phyloP scores from a whole-genome alignment of 2,888 invertebrate species.

The Incurvaria masculella region DNA sequence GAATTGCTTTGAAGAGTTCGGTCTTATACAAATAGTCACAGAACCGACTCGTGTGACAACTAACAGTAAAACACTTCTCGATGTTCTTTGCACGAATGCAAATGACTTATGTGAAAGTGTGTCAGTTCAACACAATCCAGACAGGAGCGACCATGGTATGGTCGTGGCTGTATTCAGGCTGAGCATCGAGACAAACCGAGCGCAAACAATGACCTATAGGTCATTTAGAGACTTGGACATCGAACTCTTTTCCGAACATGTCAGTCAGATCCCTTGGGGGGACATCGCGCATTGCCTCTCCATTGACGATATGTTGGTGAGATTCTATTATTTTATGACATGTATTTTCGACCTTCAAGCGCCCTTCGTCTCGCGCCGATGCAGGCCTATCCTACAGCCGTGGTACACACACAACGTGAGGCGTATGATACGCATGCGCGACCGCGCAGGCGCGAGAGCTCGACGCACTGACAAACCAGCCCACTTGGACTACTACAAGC shows the following conservation, averaged over 20 bases:
- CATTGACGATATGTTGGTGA: not conserved
- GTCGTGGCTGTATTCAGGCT: not conserved
- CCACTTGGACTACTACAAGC: not conserved
- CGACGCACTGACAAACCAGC: not conserved
- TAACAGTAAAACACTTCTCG: too few relatives aligned
- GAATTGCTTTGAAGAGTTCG: not conserved
- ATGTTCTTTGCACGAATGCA: not conserved
- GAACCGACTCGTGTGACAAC: not conserved
- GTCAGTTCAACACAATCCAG: not conserved
- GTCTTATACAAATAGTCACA: not conserved
- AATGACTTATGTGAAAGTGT: not conserved
- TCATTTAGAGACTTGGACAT: not conserved
- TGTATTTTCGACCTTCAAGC: not conserved
- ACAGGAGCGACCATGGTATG: not conserved
- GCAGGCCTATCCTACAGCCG: not conserved
- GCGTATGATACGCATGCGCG: not conserved
- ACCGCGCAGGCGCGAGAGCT: not conserved
- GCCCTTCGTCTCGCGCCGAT: not conserved
- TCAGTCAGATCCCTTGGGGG: not conserved
- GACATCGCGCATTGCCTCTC: not conserved
- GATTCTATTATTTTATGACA: too few relatives aligned
- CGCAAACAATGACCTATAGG: not conserved
- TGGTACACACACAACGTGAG: not conserved
- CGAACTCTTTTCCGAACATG: not conserved
- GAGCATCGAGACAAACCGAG: not conserved